A percentile compares a stretch with the other conserved stretches of the same genome.
These are phyloP conservation scores for Tupaia chinensis DNA, from an alignment of 2,113 vertebrate genomes.

Conservation along the genomic window DNA sequence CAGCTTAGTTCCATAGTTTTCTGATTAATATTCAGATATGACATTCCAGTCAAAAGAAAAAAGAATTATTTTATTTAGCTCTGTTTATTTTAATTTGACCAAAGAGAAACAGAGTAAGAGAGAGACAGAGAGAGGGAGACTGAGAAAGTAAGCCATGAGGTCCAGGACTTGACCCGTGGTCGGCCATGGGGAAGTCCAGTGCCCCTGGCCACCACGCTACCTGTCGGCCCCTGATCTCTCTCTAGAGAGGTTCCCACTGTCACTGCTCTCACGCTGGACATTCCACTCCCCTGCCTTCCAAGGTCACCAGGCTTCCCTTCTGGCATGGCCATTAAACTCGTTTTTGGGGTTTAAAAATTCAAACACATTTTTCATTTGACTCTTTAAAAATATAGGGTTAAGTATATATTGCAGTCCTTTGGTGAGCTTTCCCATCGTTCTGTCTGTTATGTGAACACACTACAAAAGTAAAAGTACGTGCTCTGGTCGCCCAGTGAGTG, in stretches of 20 bases:
- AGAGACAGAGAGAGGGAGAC: too few species aligned
- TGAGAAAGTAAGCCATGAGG: too few species aligned
- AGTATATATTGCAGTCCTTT: neutral
- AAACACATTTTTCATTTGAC: neutral
- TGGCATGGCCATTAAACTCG: neutral
- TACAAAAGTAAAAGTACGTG: neutral
- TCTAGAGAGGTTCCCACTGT: neutral
- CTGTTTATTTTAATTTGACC: too few species aligned
- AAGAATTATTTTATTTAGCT: too few species aligned
- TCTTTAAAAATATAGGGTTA: neutral
- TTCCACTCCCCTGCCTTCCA: neutral
- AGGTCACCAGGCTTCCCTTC: neutral
- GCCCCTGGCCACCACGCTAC: too few species aligned
- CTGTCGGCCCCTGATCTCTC: too few species aligned
- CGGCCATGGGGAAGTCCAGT: too few species aligned
- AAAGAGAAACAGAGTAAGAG: too few species aligned
- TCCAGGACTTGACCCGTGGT: too few species aligned
- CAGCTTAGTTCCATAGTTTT: too few species aligned
- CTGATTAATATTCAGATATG: too few species aligned
- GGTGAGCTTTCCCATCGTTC: neutral
- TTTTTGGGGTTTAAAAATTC: slow-evolving; percentile 8
- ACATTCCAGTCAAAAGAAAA: too few species aligned
- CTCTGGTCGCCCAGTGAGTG: neutral
- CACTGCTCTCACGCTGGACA: neutral
- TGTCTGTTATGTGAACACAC: neutral